These are phyloP conservation scores for Lepeophtheirus salmonis DNA, from an alignment of 1,140 invertebrate genomes.

Conservation along the genomic window DNA sequence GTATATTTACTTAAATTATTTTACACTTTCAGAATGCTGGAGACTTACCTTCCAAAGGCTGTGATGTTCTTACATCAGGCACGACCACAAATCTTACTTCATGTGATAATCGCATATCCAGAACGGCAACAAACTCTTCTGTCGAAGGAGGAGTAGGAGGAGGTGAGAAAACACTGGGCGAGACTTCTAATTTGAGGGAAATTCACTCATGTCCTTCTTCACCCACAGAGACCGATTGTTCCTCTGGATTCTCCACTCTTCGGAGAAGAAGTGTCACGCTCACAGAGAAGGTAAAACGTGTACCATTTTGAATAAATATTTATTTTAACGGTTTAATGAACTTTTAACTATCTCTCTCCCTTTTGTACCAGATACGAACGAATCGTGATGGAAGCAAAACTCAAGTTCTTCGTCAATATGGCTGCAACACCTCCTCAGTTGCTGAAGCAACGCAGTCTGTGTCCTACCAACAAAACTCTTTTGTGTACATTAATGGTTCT, in stretches of 20 bases:
- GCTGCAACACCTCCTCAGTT: slow-evolving; percentile 14
- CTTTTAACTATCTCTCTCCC: no score
- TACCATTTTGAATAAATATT: background rate
- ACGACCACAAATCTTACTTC: background rate
- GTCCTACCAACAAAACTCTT: slow-evolving; percentile 17
- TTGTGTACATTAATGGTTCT: slow-evolving; percentile 15
- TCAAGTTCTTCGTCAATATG: slow-evolving; percentile 15
- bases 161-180: background rate
- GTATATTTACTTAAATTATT: no score
- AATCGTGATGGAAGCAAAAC: slow-evolving; percentile 16
- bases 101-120: background rate
- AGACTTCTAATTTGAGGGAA: background rate
- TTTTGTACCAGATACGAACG: slow-evolving; percentile 10
- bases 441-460: slow-evolving; percentile 14
- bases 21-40: background rate
- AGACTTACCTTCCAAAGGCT: background rate
- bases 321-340: no score
- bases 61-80: background rate
- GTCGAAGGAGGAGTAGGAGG: background rate
- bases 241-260: slow-evolving; percentile 18
- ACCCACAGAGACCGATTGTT: slow-evolving; percentile 16
- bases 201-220: slow-evolving; percentile 15
- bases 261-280: slow-evolving; percentile 15
- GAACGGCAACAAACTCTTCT: background rate
- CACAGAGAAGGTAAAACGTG: slow-evolving; percentile 17